A percentile compares a stretch with the other conserved stretches of the same genome.
Evolutionary conservation across 2,888 invertebrate genomes (phyloP).

Genomic region (Orthosia gothica): DNA sequence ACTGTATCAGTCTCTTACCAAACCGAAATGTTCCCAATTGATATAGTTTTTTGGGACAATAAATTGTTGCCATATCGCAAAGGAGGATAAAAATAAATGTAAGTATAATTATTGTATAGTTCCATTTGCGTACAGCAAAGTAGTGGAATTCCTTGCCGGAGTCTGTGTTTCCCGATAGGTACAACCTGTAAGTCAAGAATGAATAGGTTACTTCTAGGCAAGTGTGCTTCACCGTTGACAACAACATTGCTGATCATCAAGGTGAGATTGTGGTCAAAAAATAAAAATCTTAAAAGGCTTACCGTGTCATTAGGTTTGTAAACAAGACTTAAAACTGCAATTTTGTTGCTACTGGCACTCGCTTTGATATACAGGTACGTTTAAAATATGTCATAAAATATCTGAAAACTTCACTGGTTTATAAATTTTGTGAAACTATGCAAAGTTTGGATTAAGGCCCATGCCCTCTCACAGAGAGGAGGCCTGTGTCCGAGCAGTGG

Average conservation of each 20-base stretch:
- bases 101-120: conserved; percentile 18
- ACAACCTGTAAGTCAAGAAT: too few species aligned
- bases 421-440: not conserved
- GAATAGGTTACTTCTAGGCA: too few species aligned
- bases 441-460: too few species aligned
- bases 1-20: conserved; percentile 16
- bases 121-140: too few species aligned
- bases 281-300: not conserved
- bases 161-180: too few species aligned
- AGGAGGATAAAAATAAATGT: conserved; percentile 51
- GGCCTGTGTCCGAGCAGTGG: too few species aligned
- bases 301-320: not conserved
- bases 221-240: too few species aligned
- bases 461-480: too few species aligned
- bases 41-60: conserved; percentile 43
- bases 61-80: conserved; percentile 51
- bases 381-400: not conserved
- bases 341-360: not conserved
- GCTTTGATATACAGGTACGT: not conserved
- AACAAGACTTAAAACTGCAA: not conserved
- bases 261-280: too few species aligned
- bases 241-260: too few species aligned
- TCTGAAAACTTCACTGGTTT: not conserved
- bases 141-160: too few species aligned
- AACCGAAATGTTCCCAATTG: conserved; percentile 53